These are phyloP conservation scores for Theocolax elegans DNA, from an alignment of 1,140 invertebrate genomes.

Conservation along the genomic window DNA sequence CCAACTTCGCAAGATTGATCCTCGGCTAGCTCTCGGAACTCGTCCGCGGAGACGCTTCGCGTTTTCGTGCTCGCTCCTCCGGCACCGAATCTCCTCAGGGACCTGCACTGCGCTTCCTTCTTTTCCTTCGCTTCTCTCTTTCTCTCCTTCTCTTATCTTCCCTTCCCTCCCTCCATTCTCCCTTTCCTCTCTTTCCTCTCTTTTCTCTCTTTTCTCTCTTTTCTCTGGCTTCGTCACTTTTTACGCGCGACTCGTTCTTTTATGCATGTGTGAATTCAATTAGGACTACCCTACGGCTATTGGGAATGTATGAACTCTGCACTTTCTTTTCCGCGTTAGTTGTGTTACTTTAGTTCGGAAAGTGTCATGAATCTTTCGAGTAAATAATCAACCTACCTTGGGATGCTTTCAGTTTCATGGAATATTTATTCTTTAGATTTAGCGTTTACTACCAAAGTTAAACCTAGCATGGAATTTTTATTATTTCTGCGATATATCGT, in stretches of 20 bases:
- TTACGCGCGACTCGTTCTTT: background rate
- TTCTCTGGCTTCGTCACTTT: conserved; percentile 16
- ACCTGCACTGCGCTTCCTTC: background rate
- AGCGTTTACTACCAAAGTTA: no score
- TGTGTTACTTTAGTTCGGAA: background rate
- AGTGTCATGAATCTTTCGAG: background rate
- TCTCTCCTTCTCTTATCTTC: background rate
- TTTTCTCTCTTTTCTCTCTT: background rate
- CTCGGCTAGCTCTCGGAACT: conserved; percentile 13
- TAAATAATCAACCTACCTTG: background rate
- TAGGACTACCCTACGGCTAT: background rate
- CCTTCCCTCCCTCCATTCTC: no score
- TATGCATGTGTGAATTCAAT: conserved; percentile 25
- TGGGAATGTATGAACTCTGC: background rate
- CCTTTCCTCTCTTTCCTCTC: background rate
- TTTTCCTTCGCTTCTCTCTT: conserved; percentile 2
- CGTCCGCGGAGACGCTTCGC: conserved; percentile 8
- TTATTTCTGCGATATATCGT: no score
- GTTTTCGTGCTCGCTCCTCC: background rate
- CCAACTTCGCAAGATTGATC: conserved; percentile 22
- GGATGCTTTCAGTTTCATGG: no score
- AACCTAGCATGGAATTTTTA: no score
- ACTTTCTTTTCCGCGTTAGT: background rate
- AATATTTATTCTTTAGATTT: no score
- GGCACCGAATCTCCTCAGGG: conserved; percentile 6